A percentile compares a stretch with the other conserved stretches of the same genome.
phyloP scores from a whole-genome alignment of 2,797 vertebrate species.

The Acanthurus leucopareius region DNA sequence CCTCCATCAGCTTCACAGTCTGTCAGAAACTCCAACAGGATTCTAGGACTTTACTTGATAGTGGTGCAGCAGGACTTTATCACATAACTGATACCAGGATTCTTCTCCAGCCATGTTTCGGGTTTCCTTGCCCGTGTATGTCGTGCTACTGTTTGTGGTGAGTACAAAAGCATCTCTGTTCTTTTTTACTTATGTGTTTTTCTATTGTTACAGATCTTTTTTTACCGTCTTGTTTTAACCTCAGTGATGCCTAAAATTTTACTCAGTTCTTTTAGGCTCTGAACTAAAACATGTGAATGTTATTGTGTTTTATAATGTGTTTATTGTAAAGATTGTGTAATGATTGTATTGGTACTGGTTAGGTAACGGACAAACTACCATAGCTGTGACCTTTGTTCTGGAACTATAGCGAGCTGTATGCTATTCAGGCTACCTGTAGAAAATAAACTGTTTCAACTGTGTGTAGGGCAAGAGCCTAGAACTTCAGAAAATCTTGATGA shows the following conservation, averaged over 20 bases:
- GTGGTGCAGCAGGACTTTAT: not conserved
- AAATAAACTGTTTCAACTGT: not conserved
- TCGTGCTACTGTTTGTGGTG: constrained; percentile 61
- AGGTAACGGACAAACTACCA: too few species aligned
- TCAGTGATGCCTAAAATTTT: too few species aligned
- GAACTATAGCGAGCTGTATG: not conserved
- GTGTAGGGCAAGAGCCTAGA: not conserved
- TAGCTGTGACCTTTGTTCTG: too few species aligned
- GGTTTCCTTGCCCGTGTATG: constrained; percentile 24
- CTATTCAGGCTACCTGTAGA: not conserved
- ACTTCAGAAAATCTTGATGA: not conserved
- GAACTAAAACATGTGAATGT: too few species aligned
- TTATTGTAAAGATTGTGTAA: too few species aligned
- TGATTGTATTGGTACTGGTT: too few species aligned
- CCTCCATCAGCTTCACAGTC: not conserved
- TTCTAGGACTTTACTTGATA: not conserved
- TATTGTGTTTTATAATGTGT: too few species aligned
- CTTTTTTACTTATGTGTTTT: not conserved
- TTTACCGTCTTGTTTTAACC: too few species aligned
- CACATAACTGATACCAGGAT: not conserved
- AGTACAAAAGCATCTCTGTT: constrained; percentile 31
- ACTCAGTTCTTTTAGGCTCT: too few species aligned
- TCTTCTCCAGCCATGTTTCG: constrained; percentile 57
- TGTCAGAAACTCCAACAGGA: not conserved
- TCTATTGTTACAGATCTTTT: not conserved